These are phyloP conservation scores for Coregonus sp. DNA, from an alignment of 2,797 vertebrate species.

Conservation along the genomic window DNA sequence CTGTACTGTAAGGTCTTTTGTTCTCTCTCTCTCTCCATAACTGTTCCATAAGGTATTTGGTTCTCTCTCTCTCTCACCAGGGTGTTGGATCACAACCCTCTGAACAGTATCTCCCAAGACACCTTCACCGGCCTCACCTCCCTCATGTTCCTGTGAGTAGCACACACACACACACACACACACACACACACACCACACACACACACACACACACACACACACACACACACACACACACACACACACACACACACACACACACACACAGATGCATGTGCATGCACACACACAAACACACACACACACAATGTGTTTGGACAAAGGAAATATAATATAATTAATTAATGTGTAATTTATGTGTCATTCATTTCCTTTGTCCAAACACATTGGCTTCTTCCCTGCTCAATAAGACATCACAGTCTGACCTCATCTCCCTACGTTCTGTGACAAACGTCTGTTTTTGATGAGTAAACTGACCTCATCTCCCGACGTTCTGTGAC, in stretches of 20 bases:
- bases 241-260: background rate
- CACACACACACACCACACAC: no score
- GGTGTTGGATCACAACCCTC: conserved; percentile 83
- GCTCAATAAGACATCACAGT: background rate
- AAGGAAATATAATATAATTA: background rate
- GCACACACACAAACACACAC: background rate
- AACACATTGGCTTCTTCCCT: no score
- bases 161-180: background rate
- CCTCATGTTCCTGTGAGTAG: conserved; percentile 79
- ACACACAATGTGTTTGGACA: background rate
- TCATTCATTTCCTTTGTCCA: background rate
- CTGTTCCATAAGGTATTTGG: background rate
- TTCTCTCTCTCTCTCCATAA: background rate
- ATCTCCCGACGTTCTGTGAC: no score
- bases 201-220: no score
- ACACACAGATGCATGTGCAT: background rate
- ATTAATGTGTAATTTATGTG: background rate
- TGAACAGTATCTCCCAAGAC: conserved; percentile 73
- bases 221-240: background rate
- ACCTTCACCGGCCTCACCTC: conserved; percentile 78
- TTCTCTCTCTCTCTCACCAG: conserved; percentile 52
- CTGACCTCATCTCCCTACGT: no score
- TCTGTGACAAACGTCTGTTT: no score
- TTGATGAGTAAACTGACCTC: background rate
- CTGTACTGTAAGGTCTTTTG: background rate